Evolutionary conservation across 2,113 vertebrate species (phyloP).

Genomic region (Chaetodon auriga): DNA sequence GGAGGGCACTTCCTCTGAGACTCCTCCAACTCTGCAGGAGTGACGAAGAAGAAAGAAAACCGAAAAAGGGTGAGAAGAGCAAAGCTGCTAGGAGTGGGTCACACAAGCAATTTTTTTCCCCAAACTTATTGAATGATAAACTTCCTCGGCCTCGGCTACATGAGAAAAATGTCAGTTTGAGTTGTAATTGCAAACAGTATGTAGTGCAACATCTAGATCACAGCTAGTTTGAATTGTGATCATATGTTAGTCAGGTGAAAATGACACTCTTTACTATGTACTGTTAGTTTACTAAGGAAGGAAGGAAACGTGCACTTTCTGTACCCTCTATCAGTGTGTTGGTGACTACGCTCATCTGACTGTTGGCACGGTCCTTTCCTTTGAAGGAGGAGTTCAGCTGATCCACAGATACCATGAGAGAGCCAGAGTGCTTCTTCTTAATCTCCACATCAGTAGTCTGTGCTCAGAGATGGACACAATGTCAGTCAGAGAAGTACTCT

Average conservation of each 20-base stretch:
- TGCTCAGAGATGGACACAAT: conserved; percentile 73
- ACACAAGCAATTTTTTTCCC: not conserved
- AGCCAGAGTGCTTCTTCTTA: conserved; percentile 95
- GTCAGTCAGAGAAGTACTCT: conserved; percentile 42
- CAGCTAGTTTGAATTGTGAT: not conserved
- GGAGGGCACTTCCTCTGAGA: conserved; percentile 97
- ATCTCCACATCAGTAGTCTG: conserved; percentile 93
- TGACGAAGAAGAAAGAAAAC: not conserved
- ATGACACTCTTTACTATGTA: not conserved
- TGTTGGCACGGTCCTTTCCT: conserved; percentile 95
- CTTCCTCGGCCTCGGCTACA: not conserved
- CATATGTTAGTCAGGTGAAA: not conserved
- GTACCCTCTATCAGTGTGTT: conserved; percentile 97
- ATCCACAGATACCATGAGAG: conserved; percentile 97
- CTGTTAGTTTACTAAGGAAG: not conserved
- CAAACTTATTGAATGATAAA: not conserved
- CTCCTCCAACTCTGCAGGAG: conserved; percentile 91
- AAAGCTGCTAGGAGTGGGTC: not conserved
- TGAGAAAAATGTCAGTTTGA: not conserved
- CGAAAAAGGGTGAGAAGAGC: not conserved
- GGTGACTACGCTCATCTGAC: conserved; percentile 94
- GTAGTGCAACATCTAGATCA: not conserved
- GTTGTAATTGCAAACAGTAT: not conserved
- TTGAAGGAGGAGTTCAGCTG: conserved; percentile 94
- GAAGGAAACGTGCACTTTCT: not conserved